Evolutionary conservation across 2,797 vertebrate species (phyloP).

Genomic region (Tachyglossus aculeatus): DNA sequence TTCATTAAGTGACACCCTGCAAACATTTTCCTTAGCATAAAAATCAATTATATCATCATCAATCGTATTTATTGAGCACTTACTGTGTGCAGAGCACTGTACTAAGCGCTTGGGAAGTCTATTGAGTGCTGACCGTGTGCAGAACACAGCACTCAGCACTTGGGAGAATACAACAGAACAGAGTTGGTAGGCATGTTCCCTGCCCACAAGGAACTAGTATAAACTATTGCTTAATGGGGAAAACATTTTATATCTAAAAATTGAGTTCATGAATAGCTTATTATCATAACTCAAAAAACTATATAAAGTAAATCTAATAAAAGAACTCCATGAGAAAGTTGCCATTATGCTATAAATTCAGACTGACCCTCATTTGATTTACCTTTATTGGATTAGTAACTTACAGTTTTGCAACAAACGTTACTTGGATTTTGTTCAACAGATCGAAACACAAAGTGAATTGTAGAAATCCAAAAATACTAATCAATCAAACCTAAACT

Average conservation of each 20-base stretch:
- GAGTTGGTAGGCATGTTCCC: no score
- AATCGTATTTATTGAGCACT: no score
- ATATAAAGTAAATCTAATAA: background rate
- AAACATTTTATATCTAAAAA: background rate
- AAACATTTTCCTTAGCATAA: background rate
- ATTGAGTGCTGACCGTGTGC: no score
- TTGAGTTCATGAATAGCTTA: background rate
- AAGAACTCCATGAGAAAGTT: background rate
- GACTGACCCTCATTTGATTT: background rate
- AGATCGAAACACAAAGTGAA: background rate
- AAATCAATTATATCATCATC: no score
- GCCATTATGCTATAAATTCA: background rate
- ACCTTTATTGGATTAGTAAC: background rate
- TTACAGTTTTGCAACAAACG: background rate
- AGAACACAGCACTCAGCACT: no score
- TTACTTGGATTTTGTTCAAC: background rate
- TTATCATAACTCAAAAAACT: background rate
- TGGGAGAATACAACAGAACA: no score
- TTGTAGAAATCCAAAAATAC: constrained; percentile 8
- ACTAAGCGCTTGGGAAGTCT: no score
- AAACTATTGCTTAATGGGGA: no score
- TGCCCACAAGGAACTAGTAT: no score
- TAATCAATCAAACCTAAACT: constrained; percentile 12
- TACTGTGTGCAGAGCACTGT: no score
- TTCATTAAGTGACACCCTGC: background rate